Evolutionary conservation across 1,140 invertebrate genomes (phyloP).

Genomic region (Drosophila mauritiana): DNA sequence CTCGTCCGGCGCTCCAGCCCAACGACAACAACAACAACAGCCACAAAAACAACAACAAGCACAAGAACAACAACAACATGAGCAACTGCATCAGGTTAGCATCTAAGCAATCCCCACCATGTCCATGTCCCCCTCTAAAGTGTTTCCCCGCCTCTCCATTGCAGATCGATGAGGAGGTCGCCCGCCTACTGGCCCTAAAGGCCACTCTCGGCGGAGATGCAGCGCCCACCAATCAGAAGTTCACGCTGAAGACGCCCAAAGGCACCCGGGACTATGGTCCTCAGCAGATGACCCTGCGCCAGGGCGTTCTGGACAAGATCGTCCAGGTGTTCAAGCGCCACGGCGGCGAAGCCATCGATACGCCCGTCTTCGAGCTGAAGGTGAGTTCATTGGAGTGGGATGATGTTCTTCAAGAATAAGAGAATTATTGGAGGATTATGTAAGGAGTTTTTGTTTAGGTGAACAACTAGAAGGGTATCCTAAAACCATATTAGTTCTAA

Average conservation of each 20-base stretch:
- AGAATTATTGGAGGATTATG: not conserved
- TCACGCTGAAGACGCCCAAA: constrained; percentile 96
- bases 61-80: constrained; percentile 67
- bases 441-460: too few species aligned
- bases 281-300: constrained; percentile 96
- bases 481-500: too few species aligned
- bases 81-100: constrained; percentile 83
- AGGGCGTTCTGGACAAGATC: constrained; percentile 95
- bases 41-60: constrained; percentile 51
- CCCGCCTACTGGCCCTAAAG: constrained; percentile 92
- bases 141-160: constrained; percentile 11
- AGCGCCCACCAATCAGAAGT: constrained; percentile 87
- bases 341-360: constrained; percentile 99
- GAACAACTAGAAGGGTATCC: too few species aligned
- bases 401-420: not conserved
- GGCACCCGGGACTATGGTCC: constrained; percentile 98
- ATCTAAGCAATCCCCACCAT: constrained; percentile 57
- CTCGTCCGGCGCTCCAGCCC: constrained; percentile 55
- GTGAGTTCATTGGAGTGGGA: constrained; percentile 85
- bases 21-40: constrained; percentile 58
- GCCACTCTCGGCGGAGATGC: constrained; percentile 88
- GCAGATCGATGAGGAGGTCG: constrained; percentile 92
- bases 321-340: constrained; percentile 96
- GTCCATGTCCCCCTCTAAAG: not conserved
- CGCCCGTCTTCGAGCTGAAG: constrained; percentile 99